Evolutionary conservation across 2,888 invertebrate species (phyloP), one percentile per base, ranked within the genome.

Genomic region (Drosophila tanythrix): DNA sequence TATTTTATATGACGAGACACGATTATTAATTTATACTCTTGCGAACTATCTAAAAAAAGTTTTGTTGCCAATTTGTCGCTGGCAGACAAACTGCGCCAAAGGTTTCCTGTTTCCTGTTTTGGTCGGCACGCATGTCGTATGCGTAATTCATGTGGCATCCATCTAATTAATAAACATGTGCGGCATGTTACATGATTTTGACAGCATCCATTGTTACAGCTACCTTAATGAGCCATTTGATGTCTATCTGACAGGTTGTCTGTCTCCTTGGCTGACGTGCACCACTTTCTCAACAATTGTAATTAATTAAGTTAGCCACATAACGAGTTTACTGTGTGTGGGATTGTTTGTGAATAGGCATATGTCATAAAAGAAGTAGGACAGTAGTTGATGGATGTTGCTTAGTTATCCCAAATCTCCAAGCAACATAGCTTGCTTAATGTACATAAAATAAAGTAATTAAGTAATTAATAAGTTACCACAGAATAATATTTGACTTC

Each of bases 81-180:
- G 52, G 38, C 67, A 53, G 46, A 25, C 51, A 58, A 56, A 36
- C 27, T 21, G 36, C 4, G 18, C 18, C 10, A 63, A 51, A 35
- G 57, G 31, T 67, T 48, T n/a, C 57, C 53, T 36, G 27, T 55
- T 38, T 36, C 13, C 13, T 21, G 36, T 59, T 53, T 48, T 61
- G 36, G 6, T 4, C 35, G 56, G 56, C 43, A 50, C 65, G 65
- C 72, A 53, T 73, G 56, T 58, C 82, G 82, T 71, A 75, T 86
- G 58, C 71, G 68, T 83, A 80, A 86, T 88, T 85, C 64, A 80
- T 80, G 83, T 55, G 55, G 46, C 81, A 67, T 38, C 48, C 67
- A 76, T 73, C 71, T 75, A 75, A 90, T 85, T 85, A 90, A 90
- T 80, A 86, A 66, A 59, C 79, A 53, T 48, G 68, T 61, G 43